These are phyloP conservation scores for Erebia palarica DNA, from an alignment of 2,888 invertebrate species.

Conservation along the genomic window DNA sequence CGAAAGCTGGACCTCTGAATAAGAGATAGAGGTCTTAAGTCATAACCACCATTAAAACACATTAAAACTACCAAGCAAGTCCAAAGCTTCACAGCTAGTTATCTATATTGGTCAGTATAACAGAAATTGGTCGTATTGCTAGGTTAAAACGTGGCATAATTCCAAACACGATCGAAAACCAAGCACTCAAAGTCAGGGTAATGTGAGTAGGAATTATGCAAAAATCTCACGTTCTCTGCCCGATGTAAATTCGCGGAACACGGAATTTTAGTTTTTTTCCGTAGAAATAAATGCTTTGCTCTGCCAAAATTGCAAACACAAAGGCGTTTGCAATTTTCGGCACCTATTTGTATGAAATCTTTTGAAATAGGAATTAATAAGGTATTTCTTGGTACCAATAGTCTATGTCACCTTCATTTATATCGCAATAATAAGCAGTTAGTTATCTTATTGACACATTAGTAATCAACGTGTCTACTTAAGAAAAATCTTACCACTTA, in stretches of 20 bases:
- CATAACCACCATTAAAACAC: too few species aligned
- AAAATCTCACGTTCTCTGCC: conserved; percentile 34
- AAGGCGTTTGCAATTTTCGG: conserved; percentile 7
- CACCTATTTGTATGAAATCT: not conserved
- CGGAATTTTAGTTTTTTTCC: conserved; percentile 22
- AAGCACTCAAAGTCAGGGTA: conserved; percentile 20
- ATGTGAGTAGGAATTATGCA: conserved; percentile 33
- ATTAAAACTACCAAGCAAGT: too few species aligned
- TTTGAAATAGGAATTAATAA: not conserved
- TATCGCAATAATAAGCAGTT: too few species aligned
- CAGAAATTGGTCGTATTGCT: not conserved
- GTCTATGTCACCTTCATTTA: too few species aligned
- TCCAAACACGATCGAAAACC: conserved; percentile 18
- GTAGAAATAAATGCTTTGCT: conserved; percentile 21
- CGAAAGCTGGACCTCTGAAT: too few species aligned
- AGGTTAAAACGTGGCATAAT: conserved; percentile 12
- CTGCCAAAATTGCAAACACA: not conserved
- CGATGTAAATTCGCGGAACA: conserved; percentile 26
- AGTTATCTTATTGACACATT: too few species aligned
- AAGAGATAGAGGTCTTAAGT: too few species aligned
- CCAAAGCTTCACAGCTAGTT: not conserved
- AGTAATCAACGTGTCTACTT: too few species aligned
- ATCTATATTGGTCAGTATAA: not conserved
- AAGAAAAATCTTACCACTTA: too few species aligned
- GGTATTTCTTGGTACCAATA: too few species aligned